Base-by-base conservation (phyloP, 2,797 vertebrate genomes). In the Ispidina picta region DNA sequence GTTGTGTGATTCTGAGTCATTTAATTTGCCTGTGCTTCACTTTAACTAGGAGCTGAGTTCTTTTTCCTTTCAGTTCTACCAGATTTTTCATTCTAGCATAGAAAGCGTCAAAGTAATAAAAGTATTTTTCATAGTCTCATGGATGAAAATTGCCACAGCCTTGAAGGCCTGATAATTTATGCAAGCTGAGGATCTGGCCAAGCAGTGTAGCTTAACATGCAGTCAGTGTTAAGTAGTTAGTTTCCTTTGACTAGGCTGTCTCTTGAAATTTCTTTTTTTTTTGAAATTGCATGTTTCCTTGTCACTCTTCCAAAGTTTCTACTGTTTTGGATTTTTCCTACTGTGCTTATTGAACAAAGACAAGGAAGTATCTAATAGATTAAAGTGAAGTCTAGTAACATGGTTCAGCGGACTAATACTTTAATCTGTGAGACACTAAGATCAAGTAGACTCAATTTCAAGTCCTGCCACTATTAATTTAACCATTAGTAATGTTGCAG, bases 391-490 rank as follows among this genome's bases (percentile, higher is more conserved):
- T 66, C 70, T 88, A 80, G 82, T 92, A 90, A 86, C 82, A 94
- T 86, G 95, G 86, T 95, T 96, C 89, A 95, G 39, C 4, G 18
- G 84, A 76, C 88, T 94, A 95, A 96, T 96, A 93, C 88, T 91
- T 96, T 95, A 97, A 96, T 95, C 90, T 92, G 68, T 79, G 87
- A 93, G 83, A 96, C 62, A 49, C 66, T 94, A 60, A 91, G 91
- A 95, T 95, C 93, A 96, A 96, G 90, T 91, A 86, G 88, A 93
- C 80, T 93, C 95, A 86, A 85, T 96, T 96, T 96, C 93, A 95
- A 88, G 72, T 82, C 71, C 89, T 96, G 93, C 78, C 91, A 91
- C 91, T 81, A 60, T 81, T 93, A 90, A 91, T 95, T 93, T 95
- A 69, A 74, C 86, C 59, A 31, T 48, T 60, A 62, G 74, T 59